phyloP scores from a whole-genome alignment of 2,797 vertebrate genomes.

The Gymnoscopelus microlampas region DNA sequence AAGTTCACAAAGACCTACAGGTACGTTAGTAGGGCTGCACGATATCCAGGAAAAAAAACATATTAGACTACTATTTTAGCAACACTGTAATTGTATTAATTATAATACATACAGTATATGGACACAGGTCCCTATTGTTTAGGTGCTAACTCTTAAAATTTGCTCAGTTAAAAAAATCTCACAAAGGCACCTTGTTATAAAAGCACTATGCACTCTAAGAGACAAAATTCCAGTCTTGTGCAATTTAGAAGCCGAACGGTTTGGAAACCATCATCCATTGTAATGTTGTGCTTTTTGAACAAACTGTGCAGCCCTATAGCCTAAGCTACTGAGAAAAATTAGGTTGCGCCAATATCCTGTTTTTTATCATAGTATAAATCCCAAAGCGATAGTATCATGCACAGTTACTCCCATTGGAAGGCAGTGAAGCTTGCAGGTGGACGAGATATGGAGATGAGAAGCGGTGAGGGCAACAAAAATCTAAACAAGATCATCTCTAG shows the following conservation, averaged over 20 bases:
- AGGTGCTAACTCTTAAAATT: background rate
- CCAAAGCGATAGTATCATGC: constrained; percentile 65
- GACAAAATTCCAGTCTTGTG: no score
- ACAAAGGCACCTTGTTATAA: no score
- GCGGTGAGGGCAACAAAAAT: constrained; percentile 45
- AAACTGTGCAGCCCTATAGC: background rate
- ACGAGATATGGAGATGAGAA: constrained; percentile 55
- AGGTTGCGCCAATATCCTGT: constrained; percentile 1
- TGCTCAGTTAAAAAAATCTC: no score
- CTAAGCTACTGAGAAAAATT: no score
- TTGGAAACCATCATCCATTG: background rate
- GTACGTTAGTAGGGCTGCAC: background rate
- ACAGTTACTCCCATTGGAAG: constrained; percentile 7
- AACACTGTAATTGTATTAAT: background rate
- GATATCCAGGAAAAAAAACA: no score
- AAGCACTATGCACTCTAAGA: no score
- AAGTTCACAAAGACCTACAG: constrained; percentile 14
- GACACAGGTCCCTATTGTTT: background rate
- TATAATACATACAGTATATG: background rate
- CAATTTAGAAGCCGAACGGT: background rate
- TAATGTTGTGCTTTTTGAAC: background rate
- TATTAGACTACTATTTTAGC: background rate
- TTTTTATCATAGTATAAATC: constrained; percentile 47
- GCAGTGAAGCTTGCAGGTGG: constrained; percentile 54
- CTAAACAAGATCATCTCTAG: constrained; percentile 21